These are phyloP conservation scores for Apis florea DNA, from an alignment of 1,140 invertebrate genomes.

Conservation along the genomic window DNA sequence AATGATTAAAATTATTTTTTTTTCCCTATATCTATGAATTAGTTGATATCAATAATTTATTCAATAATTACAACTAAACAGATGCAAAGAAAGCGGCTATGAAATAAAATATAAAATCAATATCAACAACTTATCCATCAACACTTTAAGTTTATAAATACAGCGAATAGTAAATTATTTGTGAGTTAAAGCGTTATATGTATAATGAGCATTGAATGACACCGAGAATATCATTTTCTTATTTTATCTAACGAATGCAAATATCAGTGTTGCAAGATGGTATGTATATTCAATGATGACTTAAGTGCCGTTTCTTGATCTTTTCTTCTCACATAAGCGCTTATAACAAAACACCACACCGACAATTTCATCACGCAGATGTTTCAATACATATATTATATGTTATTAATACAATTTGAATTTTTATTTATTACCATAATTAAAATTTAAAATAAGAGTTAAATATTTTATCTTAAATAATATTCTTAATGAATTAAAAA, in stretches of 20 bases:
- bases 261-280: neutral
- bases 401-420: too few species aligned
- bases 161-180: neutral
- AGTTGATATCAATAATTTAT: neutral
- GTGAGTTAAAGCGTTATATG: neutral
- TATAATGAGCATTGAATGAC: conserved; percentile 16
- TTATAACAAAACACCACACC: neutral
- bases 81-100: neutral
- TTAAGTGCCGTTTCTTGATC: neutral
- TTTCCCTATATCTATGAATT: neutral
- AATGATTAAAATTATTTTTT: neutral
- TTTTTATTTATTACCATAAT: too few species aligned
- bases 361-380: neutral
- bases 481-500: too few species aligned
- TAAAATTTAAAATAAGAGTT: too few species aligned
- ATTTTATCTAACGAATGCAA: conserved; percentile 31
- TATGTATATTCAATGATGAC: neutral
- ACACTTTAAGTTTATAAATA: neutral
- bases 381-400: too few species aligned
- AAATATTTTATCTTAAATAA: too few species aligned
- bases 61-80: neutral
- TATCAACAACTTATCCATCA: neutral
- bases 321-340: neutral
- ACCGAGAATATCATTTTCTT: conserved; percentile 30
- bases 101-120: neutral